Evolutionary conservation across 2,113 vertebrate species (phyloP).

Genomic region (Pterocles gutturalis): DNA sequence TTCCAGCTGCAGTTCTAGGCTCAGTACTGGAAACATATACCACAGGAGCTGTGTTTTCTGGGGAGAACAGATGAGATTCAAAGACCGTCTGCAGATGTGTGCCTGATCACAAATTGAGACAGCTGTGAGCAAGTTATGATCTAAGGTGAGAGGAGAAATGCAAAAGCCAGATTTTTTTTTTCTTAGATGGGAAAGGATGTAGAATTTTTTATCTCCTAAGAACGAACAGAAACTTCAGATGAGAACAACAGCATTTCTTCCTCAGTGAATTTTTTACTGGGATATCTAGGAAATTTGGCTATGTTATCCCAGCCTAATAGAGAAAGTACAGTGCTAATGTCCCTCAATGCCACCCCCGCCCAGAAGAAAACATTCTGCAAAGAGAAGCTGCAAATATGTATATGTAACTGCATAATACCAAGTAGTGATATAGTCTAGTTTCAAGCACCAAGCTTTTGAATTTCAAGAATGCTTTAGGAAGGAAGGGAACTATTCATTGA

Average conservation of each 20-base stretch:
- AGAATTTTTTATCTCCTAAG: not conserved
- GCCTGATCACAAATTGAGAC: not conserved
- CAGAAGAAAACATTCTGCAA: not conserved
- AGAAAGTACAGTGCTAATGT: not conserved
- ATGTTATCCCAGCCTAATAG: not conserved
- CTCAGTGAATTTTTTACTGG: not conserved
- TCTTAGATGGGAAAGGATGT: not conserved
- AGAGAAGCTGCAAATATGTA: not conserved
- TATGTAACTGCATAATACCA: not conserved
- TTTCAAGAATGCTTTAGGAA: not conserved
- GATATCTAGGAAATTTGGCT: not conserved
- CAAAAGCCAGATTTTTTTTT: not conserved
- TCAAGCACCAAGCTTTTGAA: not conserved
- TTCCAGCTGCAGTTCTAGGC: accelerated
- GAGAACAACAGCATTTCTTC: not conserved
- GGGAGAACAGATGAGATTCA: not conserved
- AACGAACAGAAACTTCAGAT: not conserved
- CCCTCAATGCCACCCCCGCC: not conserved
- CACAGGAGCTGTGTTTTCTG: not conserved
- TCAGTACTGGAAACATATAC: not conserved
- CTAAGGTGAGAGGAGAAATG: not conserved
- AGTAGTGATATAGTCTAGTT: not conserved
- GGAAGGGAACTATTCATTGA: not conserved
- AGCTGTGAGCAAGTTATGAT: not conserved
- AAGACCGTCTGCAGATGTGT: not conserved